phyloP scores from a whole-genome alignment of 2,888 invertebrate species.

The Calliphora vomitoria region DNA sequence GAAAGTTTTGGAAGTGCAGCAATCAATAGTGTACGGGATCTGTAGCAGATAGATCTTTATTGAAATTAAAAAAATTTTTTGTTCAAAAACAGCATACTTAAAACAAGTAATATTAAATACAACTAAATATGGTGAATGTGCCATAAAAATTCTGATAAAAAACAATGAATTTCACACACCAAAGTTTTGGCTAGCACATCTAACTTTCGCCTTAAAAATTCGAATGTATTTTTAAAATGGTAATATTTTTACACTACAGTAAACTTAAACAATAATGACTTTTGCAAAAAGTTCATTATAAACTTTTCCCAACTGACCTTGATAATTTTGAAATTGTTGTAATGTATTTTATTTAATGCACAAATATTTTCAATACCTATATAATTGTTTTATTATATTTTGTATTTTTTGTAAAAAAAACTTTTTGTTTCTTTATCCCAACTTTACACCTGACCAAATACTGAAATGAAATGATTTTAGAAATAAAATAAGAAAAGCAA shows the following conservation, averaged over 20 bases:
- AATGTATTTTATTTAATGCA: conserved; percentile 8
- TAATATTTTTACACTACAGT: conserved; percentile 16
- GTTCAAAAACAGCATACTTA: no score
- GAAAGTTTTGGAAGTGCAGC: no score
- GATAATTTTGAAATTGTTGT: background rate
- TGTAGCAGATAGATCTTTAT: no score
- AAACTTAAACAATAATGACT: background rate
- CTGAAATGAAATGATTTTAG: conserved; percentile 35
- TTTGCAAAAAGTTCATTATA: background rate
- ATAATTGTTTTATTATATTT: background rate
- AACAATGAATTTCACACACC: background rate
- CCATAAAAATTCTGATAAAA: background rate
- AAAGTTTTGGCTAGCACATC: background rate
- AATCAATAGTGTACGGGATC: no score
- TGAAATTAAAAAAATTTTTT: no score
- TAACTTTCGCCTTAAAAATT: background rate
- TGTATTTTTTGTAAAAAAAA: background rate
- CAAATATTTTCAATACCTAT: conserved; percentile 1
- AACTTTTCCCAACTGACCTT: conserved; percentile 31
- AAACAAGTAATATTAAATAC: no score
- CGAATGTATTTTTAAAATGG: background rate
- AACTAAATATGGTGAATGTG: no score
- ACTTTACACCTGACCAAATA: conserved; percentile 69
- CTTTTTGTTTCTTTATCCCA: conserved; percentile 56
- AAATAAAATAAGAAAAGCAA: conserved; percentile 23